Conservation (phyloP, 2,797 vertebrate genomes). For the Steatocranus sp. region DNA sequence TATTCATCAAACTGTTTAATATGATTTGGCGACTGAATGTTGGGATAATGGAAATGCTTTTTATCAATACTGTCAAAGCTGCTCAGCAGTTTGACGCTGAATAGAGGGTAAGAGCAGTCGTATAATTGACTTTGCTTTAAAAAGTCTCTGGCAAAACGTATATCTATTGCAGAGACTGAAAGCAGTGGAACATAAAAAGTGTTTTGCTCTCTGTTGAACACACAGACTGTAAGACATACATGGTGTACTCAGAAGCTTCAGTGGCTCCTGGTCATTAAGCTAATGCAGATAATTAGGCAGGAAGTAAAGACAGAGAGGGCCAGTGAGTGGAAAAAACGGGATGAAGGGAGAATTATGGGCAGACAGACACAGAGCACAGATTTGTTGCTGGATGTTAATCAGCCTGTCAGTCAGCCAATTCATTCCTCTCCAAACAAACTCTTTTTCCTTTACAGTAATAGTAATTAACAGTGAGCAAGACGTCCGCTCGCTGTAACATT, state of each 20-base stretch:
- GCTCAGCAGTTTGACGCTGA: background rate
- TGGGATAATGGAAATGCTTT: background rate
- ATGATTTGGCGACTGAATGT: background rate
- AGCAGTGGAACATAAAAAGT: background rate
- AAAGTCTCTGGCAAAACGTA: background rate
- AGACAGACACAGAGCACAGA: slow-evolving; percentile 21
- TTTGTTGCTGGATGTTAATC: slow-evolving; percentile 49
- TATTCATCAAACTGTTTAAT: background rate
- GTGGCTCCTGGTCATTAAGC: slow-evolving; percentile 47
- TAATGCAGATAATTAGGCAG: slow-evolving; percentile 60
- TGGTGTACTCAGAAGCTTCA: slow-evolving; percentile 2
- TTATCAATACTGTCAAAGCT: background rate
- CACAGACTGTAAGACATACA: background rate
- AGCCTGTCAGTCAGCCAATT: slow-evolving; percentile 24
- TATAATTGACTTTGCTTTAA: background rate
- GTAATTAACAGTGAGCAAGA: slow-evolving; percentile 2
- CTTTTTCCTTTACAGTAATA: slow-evolving; percentile 4
- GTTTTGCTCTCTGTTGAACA: background rate
- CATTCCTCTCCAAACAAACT: background rate
- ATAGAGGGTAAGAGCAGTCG: background rate
- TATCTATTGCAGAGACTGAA: background rate
- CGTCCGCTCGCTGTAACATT: background rate
- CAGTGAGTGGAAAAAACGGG: slow-evolving; percentile 19
- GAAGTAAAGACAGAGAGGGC: slow-evolving; percentile 21
- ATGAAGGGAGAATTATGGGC: slow-evolving; percentile 39